Percentiles rank a stretch among this genome's conserved stretches.
phyloP scores from a whole-genome alignment of 1,140 invertebrate species.

The Drosophila pallidifrons region DNA sequence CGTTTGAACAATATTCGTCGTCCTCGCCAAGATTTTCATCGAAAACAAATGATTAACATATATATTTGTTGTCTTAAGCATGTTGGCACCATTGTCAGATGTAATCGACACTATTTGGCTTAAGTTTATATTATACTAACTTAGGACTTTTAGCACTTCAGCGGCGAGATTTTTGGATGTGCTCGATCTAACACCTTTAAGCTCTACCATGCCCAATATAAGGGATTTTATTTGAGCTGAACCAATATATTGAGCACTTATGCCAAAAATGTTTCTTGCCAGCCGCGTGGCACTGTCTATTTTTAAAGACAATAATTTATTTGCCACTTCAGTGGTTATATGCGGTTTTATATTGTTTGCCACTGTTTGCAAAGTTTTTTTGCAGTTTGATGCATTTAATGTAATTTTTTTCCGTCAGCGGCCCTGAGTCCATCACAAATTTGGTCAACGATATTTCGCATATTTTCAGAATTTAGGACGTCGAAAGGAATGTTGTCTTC shows the following conservation, averaged over 20 bases:
- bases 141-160: not conserved
- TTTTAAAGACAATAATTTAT: conserved; percentile 12
- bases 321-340: not conserved
- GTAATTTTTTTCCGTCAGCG: not conserved
- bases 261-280: conserved; percentile 6
- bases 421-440: not conserved
- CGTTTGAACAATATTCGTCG: too few relatives aligned
- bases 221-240: not conserved
- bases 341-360: not conserved
- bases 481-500: not conserved
- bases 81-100: too few relatives aligned
- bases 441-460: not conserved
- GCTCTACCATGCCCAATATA: too few relatives aligned
- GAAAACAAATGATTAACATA: too few relatives aligned
- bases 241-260: conserved; percentile 1
- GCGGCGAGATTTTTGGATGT: too few relatives aligned
- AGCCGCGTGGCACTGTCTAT: not conserved
- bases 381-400: conserved; percentile 10
- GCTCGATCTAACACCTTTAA: too few relatives aligned
- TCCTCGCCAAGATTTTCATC: too few relatives aligned
- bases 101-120: not conserved
- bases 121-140: not conserved
- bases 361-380: not conserved
- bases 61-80: too few relatives aligned
- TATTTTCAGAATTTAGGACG: too few relatives aligned